phyloP scores from a whole-genome alignment of 2,888 invertebrate genomes.

The Cactoblastis cactorum region DNA sequence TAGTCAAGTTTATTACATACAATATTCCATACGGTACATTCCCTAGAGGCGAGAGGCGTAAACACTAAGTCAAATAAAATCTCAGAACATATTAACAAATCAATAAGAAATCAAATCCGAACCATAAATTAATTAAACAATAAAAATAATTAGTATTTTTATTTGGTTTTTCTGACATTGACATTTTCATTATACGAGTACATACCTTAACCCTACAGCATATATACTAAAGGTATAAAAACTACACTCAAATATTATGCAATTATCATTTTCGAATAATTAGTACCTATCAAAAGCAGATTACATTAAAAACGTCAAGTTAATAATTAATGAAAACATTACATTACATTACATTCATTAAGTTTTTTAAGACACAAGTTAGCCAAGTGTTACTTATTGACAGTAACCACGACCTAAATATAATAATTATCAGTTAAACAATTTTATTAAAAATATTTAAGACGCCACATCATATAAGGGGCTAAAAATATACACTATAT shows the following conservation, averaged over 20 bases:
- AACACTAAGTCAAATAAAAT: constrained; percentile 24
- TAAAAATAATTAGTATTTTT: constrained; percentile 29
- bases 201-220: constrained; percentile 6
- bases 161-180: constrained; percentile 28
- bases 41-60: constrained; percentile 6
- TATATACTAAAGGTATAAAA: constrained; percentile 20
- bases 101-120: constrained; percentile 20
- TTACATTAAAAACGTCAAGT: constrained; percentile 17
- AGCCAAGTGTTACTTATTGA: constrained; percentile 30
- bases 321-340: constrained; percentile 26
- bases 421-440: background rate
- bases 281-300: constrained; percentile 8
- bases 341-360: constrained; percentile 21
- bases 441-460: constrained; percentile 19
- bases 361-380: constrained; percentile 50
- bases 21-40: constrained; percentile 22
- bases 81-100: constrained; percentile 26
- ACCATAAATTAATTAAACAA: constrained; percentile 21
- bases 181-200: constrained; percentile 14
- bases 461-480: constrained; percentile 10
- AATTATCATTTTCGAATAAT: constrained; percentile 12
- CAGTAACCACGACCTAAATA: background rate
- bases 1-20: constrained; percentile 25
- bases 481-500: constrained; percentile 15
- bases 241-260: constrained; percentile 20